Percentiles rank a stretch among this genome's conserved stretches.
phyloP scores from a whole-genome alignment of 1,140 invertebrate genomes.

The Coelopa frigida region DNA sequence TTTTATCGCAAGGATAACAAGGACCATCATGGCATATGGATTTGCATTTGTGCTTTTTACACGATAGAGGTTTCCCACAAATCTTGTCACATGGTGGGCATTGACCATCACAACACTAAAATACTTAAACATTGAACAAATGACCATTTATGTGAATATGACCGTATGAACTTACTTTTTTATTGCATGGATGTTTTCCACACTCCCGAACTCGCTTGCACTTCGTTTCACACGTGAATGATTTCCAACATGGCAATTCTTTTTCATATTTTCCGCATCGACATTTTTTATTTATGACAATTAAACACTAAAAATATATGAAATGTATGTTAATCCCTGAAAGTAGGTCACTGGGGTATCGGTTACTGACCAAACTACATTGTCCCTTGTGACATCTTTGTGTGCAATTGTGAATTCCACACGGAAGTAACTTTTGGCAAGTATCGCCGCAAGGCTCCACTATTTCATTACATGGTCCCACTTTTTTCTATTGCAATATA shows the following conservation, averaged over 20 bases:
- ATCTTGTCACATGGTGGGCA: conserved; percentile 83
- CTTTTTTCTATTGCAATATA: conserved; percentile 29
- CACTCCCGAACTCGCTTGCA: conserved; percentile 77
- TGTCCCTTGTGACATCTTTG: conserved; percentile 74
- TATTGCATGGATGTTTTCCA: conserved; percentile 78
- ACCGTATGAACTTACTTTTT: conserved; percentile 54
- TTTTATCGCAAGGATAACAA: conserved; percentile 83
- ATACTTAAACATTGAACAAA: conserved; percentile 11
- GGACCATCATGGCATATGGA: conserved; percentile 79
- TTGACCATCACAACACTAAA: conserved; percentile 72
- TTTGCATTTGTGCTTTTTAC: conserved; percentile 83
- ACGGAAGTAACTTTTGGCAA: conserved; percentile 76
- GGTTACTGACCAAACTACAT: conserved; percentile 67
- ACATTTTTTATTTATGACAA: conserved; percentile 72
- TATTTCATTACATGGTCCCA: conserved; percentile 60
- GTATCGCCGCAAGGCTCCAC: conserved; percentile 80
- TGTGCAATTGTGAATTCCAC: conserved; percentile 71
- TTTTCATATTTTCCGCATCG: conserved; percentile 72
- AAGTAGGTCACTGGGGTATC: conserved; percentile 2
- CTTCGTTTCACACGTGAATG: conserved; percentile 82
- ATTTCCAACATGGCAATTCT: conserved; percentile 81
- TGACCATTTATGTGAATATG: conserved; percentile 1
- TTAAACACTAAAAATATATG: conserved; percentile 57
- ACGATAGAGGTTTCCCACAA: conserved; percentile 74
- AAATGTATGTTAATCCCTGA: not conserved